Percentiles rank a stretch among this genome's conserved stretches.
These are phyloP conservation scores for Caenorhabditis sp. DNA, from an alignment of 2,888 invertebrate species.

Conservation along the genomic window DNA sequence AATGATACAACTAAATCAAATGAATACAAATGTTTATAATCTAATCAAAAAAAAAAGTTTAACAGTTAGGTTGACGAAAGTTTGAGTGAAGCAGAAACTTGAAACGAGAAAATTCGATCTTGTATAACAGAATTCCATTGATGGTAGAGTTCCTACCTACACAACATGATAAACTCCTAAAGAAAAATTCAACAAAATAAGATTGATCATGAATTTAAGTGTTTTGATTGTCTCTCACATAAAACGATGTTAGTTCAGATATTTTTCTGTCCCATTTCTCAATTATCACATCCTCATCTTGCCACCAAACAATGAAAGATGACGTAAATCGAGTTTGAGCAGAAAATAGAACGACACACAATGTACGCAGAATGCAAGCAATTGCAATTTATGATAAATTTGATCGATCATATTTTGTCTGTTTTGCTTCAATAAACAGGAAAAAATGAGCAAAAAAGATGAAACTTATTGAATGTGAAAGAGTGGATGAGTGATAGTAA, in stretches of 20 bases:
- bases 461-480: neutral
- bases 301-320: neutral
- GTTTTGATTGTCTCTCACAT: conserved; percentile 12
- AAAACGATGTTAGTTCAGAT: neutral
- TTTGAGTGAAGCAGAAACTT: no score
- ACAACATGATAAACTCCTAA: no score
- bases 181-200: conserved; percentile 3
- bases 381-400: neutral
- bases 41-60: no score
- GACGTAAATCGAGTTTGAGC: neutral
- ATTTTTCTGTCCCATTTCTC: neutral
- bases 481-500: neutral
- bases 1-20: no score
- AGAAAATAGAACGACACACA: neutral
- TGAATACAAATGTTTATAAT: no score
- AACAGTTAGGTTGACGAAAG: no score
- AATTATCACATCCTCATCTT: neutral
- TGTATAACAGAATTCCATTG: no score
- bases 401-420: neutral
- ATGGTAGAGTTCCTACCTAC: no score
- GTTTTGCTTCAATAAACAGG: neutral
- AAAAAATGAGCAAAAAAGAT: neutral
- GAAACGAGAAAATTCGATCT: no score
- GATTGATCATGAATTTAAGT: conserved; percentile 18
- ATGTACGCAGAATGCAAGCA: neutral